Base-by-base conservation (phyloP, 2,113 vertebrate genomes). In the Murina feae region DNA sequence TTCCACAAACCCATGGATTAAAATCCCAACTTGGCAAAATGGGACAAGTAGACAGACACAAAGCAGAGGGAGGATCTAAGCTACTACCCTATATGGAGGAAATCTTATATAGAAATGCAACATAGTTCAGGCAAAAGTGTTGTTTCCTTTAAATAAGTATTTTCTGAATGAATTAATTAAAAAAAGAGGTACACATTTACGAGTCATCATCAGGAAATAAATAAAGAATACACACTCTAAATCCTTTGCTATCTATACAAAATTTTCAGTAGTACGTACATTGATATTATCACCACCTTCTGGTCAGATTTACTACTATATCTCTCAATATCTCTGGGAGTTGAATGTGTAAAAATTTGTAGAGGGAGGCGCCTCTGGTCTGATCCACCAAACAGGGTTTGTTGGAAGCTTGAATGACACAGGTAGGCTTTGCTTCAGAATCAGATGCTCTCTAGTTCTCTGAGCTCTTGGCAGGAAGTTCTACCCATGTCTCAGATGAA, bases 211-310 rank as follows among this genome's bases (percentile, higher is more conserved):
- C n/a, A 88, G 14, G 25, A 88, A 72, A 82, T 82, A 37, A 82
- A 66, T 55, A 55, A 37, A 30, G 16, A 91, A 58, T 49, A 66
- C 1, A 82, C 16, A 51, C 14, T 82, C 76, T 83, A 13, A 18
- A 37, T 74, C 21, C 80, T 92, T 90, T 80, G 17, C 4, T 75
- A 88, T 21, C 1, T 21, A 69, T 74, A 58, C 2, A 6, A 10
- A 74, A 53, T 93, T 80, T 83, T 79, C 20, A 53, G 75, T 39
- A 60, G 60, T 17, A 30, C 4, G 5, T 47, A 10, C 76, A 37
- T 17, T 66, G 71, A 86, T n/a, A 69, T 60, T 44, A 89, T 25
- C 18, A 83, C 86, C 92, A 88, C 51, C 92, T 97, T 68, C 86
- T 95, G 94, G 51, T 82, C 37, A 89, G 23, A 86, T 0, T 0